Evolutionary conservation across 2,113 vertebrate species (phyloP).

Genomic region (Potamarius usumacintae): DNA sequence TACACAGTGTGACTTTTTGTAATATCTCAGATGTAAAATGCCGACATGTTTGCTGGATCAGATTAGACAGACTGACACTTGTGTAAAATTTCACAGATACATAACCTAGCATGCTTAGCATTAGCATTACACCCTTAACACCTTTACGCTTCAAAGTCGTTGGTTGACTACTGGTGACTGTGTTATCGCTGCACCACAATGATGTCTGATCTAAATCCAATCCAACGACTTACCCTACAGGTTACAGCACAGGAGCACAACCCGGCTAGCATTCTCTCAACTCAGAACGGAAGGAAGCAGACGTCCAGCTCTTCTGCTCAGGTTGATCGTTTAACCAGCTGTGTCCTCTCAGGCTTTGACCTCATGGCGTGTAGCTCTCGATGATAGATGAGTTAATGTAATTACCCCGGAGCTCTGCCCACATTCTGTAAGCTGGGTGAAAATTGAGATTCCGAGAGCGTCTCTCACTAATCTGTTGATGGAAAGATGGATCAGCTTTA

Average conservation of each 20-base stretch:
- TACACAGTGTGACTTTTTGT: no score
- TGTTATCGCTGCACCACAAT: conserved; percentile 23
- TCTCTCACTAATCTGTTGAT: conserved; percentile 71
- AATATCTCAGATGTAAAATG: no score
- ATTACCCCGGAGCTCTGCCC: conserved; percentile 71
- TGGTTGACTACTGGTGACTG: conserved; percentile 56
- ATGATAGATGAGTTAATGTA: conserved; percentile 71
- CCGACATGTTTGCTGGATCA: neutral
- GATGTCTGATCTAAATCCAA: conserved; percentile 37
- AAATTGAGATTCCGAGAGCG: conserved; percentile 72
- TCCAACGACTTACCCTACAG: neutral
- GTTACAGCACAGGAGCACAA: conserved; percentile 7
- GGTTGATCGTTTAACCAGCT: conserved; percentile 53
- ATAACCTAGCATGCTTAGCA: neutral
- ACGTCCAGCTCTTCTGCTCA: conserved; percentile 54
- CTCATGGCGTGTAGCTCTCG: conserved; percentile 53
- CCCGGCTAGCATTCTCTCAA: neutral
- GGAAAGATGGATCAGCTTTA: conserved; percentile 51
- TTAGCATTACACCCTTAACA: neutral
- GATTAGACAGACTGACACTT: neutral
- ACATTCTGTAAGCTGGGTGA: conserved; percentile 76
- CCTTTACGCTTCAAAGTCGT: conserved; percentile 29
- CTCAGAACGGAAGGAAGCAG: neutral
- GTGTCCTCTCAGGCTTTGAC: conserved; percentile 57
- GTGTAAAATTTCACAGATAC: neutral